Base-by-base conservation (phyloP, 2,113 vertebrate genomes). In the Enhydra lutris region DNA sequence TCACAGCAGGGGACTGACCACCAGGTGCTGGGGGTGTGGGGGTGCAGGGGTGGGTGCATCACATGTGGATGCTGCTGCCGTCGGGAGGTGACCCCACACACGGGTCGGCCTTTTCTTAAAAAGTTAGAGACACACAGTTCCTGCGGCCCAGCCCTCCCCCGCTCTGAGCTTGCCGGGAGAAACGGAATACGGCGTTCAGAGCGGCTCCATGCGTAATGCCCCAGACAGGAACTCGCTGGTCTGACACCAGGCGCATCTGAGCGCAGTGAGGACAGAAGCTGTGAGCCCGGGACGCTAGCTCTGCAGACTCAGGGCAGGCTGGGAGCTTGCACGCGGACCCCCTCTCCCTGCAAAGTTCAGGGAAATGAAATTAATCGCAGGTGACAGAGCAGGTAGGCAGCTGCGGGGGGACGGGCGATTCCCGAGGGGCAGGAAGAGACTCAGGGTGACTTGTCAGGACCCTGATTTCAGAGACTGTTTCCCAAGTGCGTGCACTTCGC, bases 21-120 rank as follows among this genome's bases (percentile, higher is more conserved):
- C 13, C 47, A 13, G 2, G 47, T 42, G 55, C 20, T 57, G 9
- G 10, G 5, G 5, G 6, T 6, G 4, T 42, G 55, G 55, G 57
- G 57, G 57, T 24, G 18, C 14, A 18, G 10, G 5, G 4, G 65
- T 45, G 13, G n/a, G 23, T 26, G 59, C 59, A 4, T 61, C 24
- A 4, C 0, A 0, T 3, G 29, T 14, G 39, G 24, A 15, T 0
- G 0, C 3, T 1, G 1, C 80, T 1, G 10, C 7, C 2, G 4
- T 2, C 36, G 57, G 12, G 39, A 74, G 12, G 1, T 6, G 13
- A 74, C 39, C 7, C 13, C 1, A 1, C 26, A 4, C 26, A 26
- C 12, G 0, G 73, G 74, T 7, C 26, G 14, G 67, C 57, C 8
- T 42, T 17, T 85, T 21, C 47, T 74, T 76, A 23, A 47, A 59